Evolutionary conservation across 64 coral and sea anemone genomes (phyloP).

Genomic region (Dendrophyllia cribrosa): DNA sequence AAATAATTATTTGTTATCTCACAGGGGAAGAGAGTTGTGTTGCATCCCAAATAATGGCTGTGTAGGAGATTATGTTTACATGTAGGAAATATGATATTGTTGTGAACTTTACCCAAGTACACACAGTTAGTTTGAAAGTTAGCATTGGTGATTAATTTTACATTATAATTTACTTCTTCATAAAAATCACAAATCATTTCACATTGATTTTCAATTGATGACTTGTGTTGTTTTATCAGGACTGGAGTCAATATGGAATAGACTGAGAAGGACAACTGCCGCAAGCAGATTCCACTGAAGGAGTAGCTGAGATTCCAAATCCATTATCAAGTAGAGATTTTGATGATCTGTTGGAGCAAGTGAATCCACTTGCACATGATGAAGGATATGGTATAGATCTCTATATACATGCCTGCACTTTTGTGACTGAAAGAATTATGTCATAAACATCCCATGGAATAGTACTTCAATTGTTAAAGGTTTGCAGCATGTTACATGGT

Average conservation of each 20-base stretch:
- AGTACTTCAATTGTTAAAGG: neutral
- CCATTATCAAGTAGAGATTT: slow-evolving; percentile 56
- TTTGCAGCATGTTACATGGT: neutral
- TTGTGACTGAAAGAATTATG: slow-evolving; percentile 44
- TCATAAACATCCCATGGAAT: neutral
- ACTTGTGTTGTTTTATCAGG: neutral
- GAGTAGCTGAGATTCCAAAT: slow-evolving; percentile 25
- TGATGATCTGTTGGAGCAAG: slow-evolving; percentile 26
- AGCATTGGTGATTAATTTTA: too few relatives aligned
- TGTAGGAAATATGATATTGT: too few relatives aligned
- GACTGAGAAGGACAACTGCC: slow-evolving; percentile 46
- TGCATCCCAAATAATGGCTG: too few relatives aligned
- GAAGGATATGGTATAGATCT: slow-evolving; percentile 46
- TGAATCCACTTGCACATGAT: slow-evolving; percentile 45
- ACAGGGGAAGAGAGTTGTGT: too few relatives aligned
- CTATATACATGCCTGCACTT: slow-evolving; percentile 40
- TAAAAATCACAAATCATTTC: too few relatives aligned
- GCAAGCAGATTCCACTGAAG: neutral
- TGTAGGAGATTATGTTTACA: too few relatives aligned
- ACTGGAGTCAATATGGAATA: slow-evolving; percentile 62
- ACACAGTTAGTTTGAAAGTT: too few relatives aligned
- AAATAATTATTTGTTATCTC: too few relatives aligned
- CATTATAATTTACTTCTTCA: too few relatives aligned
- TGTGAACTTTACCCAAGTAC: too few relatives aligned
- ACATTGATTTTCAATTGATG: too few relatives aligned